Percentiles rank a stretch among this genome's conserved stretches.
Evolutionary conservation across 1,140 invertebrate species (phyloP).

Genomic region (Zelostemma sp.): DNA sequence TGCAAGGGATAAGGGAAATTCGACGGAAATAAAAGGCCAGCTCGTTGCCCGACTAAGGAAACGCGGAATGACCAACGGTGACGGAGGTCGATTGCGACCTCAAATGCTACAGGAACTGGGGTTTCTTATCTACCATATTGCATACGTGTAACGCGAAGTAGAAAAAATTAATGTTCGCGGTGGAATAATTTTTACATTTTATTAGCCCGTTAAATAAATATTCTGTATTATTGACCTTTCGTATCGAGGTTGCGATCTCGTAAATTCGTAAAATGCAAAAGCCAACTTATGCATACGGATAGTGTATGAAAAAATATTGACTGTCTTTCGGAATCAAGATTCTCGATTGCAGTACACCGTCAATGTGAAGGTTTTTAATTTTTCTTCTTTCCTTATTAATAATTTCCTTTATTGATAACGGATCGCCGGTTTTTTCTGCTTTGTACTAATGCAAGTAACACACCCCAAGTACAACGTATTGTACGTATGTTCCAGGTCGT

Average conservation of each 20-base stretch:
- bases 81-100: conserved; percentile 45
- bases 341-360: too few species aligned
- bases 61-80: conserved; percentile 63
- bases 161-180: conserved; percentile 34
- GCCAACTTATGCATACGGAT: neutral
- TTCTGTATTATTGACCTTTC: conserved; percentile 2
- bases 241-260: neutral
- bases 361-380: too few species aligned
- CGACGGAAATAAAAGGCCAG: conserved; percentile 61
- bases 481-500: conserved; percentile 63
- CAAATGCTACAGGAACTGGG: conserved; percentile 20
- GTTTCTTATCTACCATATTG: conserved; percentile 44
- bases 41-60: conserved; percentile 54
- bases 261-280: neutral
- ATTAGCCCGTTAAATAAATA: neutral
- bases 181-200: conserved; percentile 34
- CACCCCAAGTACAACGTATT: conserved; percentile 50
- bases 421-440: conserved; percentile 25
- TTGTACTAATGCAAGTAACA: conserved; percentile 11
- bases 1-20: conserved; percentile 38
- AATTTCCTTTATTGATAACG: conserved; percentile 24
- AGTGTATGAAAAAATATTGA: neutral
- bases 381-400: neutral
- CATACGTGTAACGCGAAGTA: conserved; percentile 26
- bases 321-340: conserved; percentile 1